These are phyloP conservation scores for Galleria mellonella DNA, from an alignment of 1,140 invertebrate genomes.

Conservation along the genomic window DNA sequence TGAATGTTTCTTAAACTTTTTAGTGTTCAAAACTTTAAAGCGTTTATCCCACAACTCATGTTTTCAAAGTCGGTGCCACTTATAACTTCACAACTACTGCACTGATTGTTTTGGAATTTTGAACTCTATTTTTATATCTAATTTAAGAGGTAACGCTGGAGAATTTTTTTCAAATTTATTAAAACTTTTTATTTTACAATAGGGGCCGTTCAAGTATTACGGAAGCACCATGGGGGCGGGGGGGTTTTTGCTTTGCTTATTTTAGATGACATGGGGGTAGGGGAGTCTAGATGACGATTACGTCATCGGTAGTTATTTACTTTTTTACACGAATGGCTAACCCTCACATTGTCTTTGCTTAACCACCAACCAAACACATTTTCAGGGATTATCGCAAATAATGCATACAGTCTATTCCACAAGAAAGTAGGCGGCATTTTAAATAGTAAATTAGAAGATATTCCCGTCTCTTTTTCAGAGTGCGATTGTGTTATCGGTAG, in stretches of 20 bases:
- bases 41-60: no score
- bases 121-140: not conserved
- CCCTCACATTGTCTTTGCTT: slow-evolving; percentile 12
- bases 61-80: no score
- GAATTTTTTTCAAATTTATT: not conserved
- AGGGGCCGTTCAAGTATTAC: slow-evolving; percentile 5
- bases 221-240: not conserved
- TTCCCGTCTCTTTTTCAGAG: no score
- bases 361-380: slow-evolving; percentile 22
- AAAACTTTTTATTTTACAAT: no score
- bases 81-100: no score
- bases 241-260: slow-evolving; percentile 10
- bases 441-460: no score
- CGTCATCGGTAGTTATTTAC: slow-evolving; percentile 22
- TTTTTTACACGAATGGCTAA: slow-evolving; percentile 20
- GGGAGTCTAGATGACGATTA: slow-evolving; percentile 21
- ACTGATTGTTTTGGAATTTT: no score
- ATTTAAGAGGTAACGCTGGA: not conserved
- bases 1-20: no score
- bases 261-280: slow-evolving; percentile 8
- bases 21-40: no score
- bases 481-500: no score
- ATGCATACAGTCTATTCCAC: no score
- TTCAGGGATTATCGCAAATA: slow-evolving; percentile 21
- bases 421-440: no score